A percentile compares a stretch with the other conserved stretches of the same genome.
These are phyloP conservation scores for Barypeithes pellucidus DNA, from an alignment of 2,888 invertebrate species.

Conservation along the genomic window DNA sequence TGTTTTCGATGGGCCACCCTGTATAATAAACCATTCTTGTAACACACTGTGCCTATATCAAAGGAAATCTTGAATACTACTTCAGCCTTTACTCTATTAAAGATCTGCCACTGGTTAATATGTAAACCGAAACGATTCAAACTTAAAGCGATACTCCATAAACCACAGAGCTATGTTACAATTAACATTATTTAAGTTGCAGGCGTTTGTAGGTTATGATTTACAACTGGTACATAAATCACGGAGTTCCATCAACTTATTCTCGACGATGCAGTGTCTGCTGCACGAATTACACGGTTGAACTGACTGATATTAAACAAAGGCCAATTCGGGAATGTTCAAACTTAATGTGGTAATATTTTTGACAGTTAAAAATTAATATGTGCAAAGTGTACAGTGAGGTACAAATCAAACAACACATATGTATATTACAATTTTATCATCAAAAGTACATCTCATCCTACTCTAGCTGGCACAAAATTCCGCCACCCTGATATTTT, in stretches of 20 bases:
- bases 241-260: constrained; percentile 65
- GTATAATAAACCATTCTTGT: too few species aligned
- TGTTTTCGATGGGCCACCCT: too few species aligned
- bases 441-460: too few species aligned
- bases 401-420: too few species aligned
- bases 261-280: constrained; percentile 57
- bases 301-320: constrained; percentile 57
- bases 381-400: too few species aligned
- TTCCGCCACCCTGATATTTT: too few species aligned
- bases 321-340: constrained; percentile 36
- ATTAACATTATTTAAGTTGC: constrained; percentile 23
- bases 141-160: background rate
- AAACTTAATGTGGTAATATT: too few species aligned
- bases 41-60: too few species aligned
- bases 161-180: background rate
- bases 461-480: too few species aligned
- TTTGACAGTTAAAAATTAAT: too few species aligned
- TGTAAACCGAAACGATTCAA: background rate
- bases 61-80: too few species aligned
- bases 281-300: constrained; percentile 63
- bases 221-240: constrained; percentile 61
- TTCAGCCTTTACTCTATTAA: background rate
- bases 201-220: constrained; percentile 37
- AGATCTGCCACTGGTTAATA: background rate
- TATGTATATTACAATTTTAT: too few species aligned